Base-by-base conservation (phyloP, 2,888 invertebrate species). In the Hofmannophila pseudospretella region DNA sequence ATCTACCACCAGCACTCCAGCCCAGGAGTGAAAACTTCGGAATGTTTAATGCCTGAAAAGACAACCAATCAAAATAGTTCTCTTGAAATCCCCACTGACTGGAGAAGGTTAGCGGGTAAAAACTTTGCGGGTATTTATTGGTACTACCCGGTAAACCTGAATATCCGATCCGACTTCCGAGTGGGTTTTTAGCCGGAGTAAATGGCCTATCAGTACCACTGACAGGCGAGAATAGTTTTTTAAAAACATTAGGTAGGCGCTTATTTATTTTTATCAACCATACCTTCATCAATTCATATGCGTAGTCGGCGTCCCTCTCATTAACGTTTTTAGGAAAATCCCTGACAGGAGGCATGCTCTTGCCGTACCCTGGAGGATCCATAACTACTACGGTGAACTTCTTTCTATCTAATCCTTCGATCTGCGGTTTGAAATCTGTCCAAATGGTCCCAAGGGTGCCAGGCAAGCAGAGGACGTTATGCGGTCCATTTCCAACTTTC, bases 311-410 rank as follows among this genome's bases (percentile, higher is more conserved):
- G 85, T 97, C 96, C 44, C 88, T 89, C 38, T 91, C 88, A 53
- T 91, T 92, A 67, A 94, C 95, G 52, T 94, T 88, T 0, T 84
- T 54, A 0, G 89, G 79, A 63, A 94, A 96, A n/a, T 89, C 80
- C 45, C 93, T 88, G 14, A 90, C 80, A 0, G 95, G 95, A 0
- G 96, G 96, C 44, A 92, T 88, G 41, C 95, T 96, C 42, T 90
- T 90, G 1, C 96, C 96, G 78, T 95, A 96, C 0, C 96, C 96
- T 0, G 94, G 94, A 0, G 96, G 96, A 73, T 97, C 96, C 94
- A 93, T 94, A 0, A 90, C 93, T 5, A 93, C 70, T 14, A 93
- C 47, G 1, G 91, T 92, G 47, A 92, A 90, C 57, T 90, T 89
- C 2, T 88, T 73, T 43, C 70, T 76, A 61, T 92, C 82, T 20